Evolutionary conservation across 2,888 invertebrate species (phyloP), one percentile per base, ranked within the genome.

Genomic region (Campoletis raptor): DNA sequence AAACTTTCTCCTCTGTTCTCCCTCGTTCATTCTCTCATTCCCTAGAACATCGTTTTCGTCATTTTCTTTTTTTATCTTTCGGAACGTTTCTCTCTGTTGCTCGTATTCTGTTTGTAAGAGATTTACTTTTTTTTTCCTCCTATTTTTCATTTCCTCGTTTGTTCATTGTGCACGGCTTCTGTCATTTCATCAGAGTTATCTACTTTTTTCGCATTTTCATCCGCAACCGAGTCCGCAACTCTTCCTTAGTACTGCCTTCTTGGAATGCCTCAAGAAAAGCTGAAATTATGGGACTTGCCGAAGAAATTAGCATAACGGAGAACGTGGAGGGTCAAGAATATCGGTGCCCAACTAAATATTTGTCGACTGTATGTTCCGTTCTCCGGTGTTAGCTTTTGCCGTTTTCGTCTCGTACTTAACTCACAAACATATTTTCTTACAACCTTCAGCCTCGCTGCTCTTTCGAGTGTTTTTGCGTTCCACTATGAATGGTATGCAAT

Each of bases 251-350:
- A 37, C 76, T 45, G 21, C 45, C 67, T 45, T 37, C 18, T 10
- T 12, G 45, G 45, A 54, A 10, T 36, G 36, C 8, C 54, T 36
- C 45, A 36, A 24, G 73, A 36, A 54, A 48, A 24, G 18, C 18
- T 24, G 36, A 48, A 70, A 52, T 45, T 48, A 8, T 12, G 15
- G 37, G 80, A 80, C 76, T 76, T 70, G 54, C 52, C 52, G 4
- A 64, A 81, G 76, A 85, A 81, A 85, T 85, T 80, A 66, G 81
- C 81, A 81, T 81, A 70, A 77, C 81, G 76, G 61, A 81, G 74
- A 66, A 52, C 70, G 69, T 12, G 12, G 37, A 54, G 42, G 70
- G 70, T 48, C 67, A 24, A 61, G 15, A 61, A 74, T 67, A 48
- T 30, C 30, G 70, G 67, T 76, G 80, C 74, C 30, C 48, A 76